A percentile compares a stretch with the other conserved stretches of the same genome.
phyloP scores from a whole-genome alignment of 2,797 vertebrate genomes.

The Crocodylus rhombifer region DNA sequence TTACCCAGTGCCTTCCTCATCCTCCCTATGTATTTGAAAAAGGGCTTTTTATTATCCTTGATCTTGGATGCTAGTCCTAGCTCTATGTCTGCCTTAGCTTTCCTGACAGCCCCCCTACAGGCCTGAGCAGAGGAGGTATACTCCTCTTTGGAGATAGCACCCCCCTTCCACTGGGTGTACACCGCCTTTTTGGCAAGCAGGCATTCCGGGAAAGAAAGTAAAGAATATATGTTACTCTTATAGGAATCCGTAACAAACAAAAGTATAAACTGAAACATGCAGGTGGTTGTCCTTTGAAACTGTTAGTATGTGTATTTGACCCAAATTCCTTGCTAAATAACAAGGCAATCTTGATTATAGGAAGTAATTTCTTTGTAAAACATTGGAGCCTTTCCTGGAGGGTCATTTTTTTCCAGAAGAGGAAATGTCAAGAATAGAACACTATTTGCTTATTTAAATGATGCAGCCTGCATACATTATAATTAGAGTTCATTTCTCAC shows the following conservation, averaged over 20 bases:
- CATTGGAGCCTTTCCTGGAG: conserved; percentile 24
- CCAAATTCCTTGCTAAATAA: conserved; percentile 61
- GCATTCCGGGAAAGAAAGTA: neutral
- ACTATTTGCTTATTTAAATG: conserved; percentile 51
- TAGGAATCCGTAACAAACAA: neutral
- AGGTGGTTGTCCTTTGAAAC: conserved; percentile 66
- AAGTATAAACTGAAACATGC: neutral
- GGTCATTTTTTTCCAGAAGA: neutral
- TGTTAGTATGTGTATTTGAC: conserved; percentile 35
- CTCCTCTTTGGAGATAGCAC: no score
- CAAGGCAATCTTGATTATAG: conserved; percentile 61
- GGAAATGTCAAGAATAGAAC: conserved; percentile 62
- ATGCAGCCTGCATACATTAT: conserved; percentile 22
- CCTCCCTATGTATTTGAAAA: no score
- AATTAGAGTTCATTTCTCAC: conserved; percentile 54
- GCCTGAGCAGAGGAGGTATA: no score
- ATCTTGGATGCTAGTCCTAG: no score
- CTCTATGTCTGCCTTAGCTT: no score
- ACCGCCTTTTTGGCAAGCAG: no score
- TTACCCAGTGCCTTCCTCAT: no score
- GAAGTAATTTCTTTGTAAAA: conserved; percentile 67
- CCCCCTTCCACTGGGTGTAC: no score
- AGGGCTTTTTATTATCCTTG: no score
- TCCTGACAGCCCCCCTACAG: no score
- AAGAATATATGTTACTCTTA: neutral